Conservation (phyloP, 2,888 invertebrate species). For the Limnephilus marmoratus region DNA sequence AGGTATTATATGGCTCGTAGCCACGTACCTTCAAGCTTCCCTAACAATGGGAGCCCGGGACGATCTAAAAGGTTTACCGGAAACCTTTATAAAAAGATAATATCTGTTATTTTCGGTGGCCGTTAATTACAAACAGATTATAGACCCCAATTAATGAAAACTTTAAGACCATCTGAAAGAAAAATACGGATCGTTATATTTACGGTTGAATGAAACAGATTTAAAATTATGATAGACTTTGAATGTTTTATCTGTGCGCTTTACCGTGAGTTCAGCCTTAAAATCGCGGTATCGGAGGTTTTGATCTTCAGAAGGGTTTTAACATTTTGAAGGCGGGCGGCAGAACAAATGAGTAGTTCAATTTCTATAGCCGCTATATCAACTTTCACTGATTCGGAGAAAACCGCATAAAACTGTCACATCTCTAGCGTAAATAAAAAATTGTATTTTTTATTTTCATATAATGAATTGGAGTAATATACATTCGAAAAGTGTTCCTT, state of each 20-base stretch:
- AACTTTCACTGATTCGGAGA: too few species aligned
- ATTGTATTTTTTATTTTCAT: too few species aligned
- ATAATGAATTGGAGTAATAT: too few species aligned
- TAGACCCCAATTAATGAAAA: background rate
- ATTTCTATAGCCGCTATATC: too few species aligned
- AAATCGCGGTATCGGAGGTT: too few species aligned
- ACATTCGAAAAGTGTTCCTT: too few species aligned
- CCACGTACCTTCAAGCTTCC: background rate
- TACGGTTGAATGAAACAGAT: background rate
- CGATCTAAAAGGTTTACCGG: background rate
- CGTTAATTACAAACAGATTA: background rate
- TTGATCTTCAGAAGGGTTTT: too few species aligned
- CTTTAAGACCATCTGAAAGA: background rate
- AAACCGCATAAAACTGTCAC: too few species aligned
- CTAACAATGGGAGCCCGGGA: background rate
- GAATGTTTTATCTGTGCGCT: background rate
- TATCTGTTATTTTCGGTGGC: background rate
- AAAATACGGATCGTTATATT: background rate
- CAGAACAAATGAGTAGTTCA: too few species aligned
- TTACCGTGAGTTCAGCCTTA: too few species aligned
- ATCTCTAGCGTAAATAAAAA: too few species aligned
- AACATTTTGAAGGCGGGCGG: too few species aligned
- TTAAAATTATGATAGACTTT: background rate
- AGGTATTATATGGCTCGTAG: background rate
- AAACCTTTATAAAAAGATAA: background rate